Evolutionary conservation across 2,888 invertebrate genomes (phyloP), one percentile per base, ranked within the genome.

Genomic region (Drosophila pseudotalamancana): DNA sequence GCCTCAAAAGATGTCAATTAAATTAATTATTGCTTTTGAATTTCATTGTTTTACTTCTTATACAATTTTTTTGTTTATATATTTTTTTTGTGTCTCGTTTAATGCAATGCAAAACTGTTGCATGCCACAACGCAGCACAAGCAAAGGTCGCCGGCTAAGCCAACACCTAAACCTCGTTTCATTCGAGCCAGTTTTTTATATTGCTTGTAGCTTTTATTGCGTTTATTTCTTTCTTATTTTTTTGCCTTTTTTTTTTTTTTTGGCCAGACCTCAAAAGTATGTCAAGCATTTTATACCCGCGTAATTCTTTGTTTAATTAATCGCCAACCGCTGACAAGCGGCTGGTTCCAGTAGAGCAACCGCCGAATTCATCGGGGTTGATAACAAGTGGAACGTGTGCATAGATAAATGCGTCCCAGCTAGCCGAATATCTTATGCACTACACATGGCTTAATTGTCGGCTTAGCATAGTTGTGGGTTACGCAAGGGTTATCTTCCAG

Each of bases 1-100:
- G 72, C 89, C 89, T 78, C 81, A 77, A 88, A 89, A 88, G 64
- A 85, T 89, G 90, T 90, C 89, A 89, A 90, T 90, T 90, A 89
- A 89, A 90, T 89, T 89, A 89, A 89, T 90, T 89, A 90, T 89
- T 83, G 78, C 67, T 70, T 75, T 67, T 56, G 71, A 72, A 70
- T 72, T 70, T 72, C 76, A 54, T 70, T 71, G 66, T 66, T 51
- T 65, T 39, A 34, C 19, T 59, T 42, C 11, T 42, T 32, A 27
- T 50, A 42, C 35, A 35, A 35, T 14, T 32, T 29, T 32, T 18
- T 8, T 46, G 21, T 19, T 14, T 31, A 34, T 14, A 37, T 8
- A 31, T 45, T 6, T 35, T 4, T 14, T 19, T 27, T n/a, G 39
- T 56, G 54, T 11, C 69, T 74, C 65, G 77, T 75, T 80, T 72